These are phyloP conservation scores for Epinotia bilunana DNA, from an alignment of 2,888 invertebrate species.

Conservation along the genomic window DNA sequence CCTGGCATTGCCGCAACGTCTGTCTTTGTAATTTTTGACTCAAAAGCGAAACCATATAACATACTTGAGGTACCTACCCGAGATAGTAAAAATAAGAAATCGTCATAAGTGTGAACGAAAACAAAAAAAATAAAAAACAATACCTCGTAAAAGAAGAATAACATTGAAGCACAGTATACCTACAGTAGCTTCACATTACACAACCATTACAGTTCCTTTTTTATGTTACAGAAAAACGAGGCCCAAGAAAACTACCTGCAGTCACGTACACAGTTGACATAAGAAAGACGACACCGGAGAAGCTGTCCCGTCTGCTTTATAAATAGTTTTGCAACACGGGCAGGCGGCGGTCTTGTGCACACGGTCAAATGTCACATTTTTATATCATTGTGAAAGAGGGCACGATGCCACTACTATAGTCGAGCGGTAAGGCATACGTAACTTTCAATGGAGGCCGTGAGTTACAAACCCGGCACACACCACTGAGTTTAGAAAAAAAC, in stretches of 20 bases:
- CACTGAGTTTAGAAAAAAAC: too few relatives aligned
- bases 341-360: conserved; percentile 1
- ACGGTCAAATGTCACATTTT: background rate
- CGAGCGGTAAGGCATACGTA: too few relatives aligned
- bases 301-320: background rate
- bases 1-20: too few relatives aligned
- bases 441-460: too few relatives aligned
- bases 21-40: too few relatives aligned
- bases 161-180: background rate
- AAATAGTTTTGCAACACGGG: conserved; percentile 4
- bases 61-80: too few relatives aligned
- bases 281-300: conserved; percentile 20
- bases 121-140: background rate
- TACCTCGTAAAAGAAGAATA: background rate
- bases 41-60: too few relatives aligned
- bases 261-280: conserved; percentile 22
- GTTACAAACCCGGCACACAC: too few relatives aligned
- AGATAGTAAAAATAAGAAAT: too few relatives aligned
- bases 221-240: background rate
- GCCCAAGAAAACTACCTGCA: background rate
- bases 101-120: too few relatives aligned
- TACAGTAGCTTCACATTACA: too few relatives aligned
- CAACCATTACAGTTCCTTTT: background rate
- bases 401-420: too few relatives aligned
- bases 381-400: background rate